Evolutionary conservation across 2,113 vertebrate species (phyloP), one percentile per base, ranked within the genome.

Genomic region (Motacilla alba): DNA sequence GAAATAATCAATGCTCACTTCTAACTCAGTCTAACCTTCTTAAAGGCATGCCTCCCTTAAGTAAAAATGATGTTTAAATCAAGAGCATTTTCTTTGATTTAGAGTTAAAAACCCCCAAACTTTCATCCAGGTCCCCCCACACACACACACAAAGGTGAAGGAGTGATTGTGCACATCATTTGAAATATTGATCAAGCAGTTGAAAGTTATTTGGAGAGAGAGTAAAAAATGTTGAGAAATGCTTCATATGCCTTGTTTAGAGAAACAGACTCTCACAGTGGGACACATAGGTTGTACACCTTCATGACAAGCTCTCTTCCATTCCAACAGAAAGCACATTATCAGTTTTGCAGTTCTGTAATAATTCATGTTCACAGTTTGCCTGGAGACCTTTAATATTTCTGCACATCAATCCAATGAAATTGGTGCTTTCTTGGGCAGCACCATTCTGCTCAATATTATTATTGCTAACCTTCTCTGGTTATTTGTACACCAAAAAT

Each of bases 1-100:
- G 39, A 83, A 67, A 59, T 59, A 59, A 78, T 81, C 55, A 74
- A 26, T 90, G 50, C 43, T 83, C 30, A 33, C 23, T 77, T 92
- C 39, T 81, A 84, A 78, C 47, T 88, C n/a, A 46, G 6, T 43
- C 46, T 75, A 81, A 68, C 64, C 24, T 46, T 59, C 39, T 60
- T 78, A 44, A 87, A 75, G 66, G 30, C 43, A 63, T 52, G 19
- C 18, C 21, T 89, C 10, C 56, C 35, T 76, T 77, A 87, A 74
- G 52, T 74, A 86, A 88, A 83, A 77, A 19, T 4, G 9, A 17
- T 74, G 27, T 35, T 81, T 84, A 78, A 81, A 74, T 86, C 33
- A 81, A 64, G 52, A 84, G 64, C 26, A 18, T 80, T 93, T 92
- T 75, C 18, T 92, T 69, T 94, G 44, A 64, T 92, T 94, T 94